Conservation (phyloP, 2,888 invertebrate species). For the Cantharis flavilabris region DNA sequence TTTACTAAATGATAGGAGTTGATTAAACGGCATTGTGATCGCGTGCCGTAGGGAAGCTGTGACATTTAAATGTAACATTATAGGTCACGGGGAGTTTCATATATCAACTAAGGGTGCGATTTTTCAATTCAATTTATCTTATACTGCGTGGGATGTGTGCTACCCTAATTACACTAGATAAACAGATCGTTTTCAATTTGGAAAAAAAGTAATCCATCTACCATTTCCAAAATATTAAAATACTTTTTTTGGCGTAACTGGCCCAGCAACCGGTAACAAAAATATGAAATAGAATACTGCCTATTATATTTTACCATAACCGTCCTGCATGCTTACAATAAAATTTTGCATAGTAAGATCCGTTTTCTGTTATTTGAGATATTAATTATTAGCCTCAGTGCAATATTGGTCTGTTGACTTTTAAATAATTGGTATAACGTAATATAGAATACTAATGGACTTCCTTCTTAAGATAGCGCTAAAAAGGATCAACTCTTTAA, state of each 20-base stretch:
- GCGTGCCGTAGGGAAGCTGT: constrained; percentile 41
- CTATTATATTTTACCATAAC: neutral
- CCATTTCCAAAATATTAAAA: neutral
- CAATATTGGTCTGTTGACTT: neutral
- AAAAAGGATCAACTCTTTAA: constrained; percentile 16
- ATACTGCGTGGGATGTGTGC: neutral
- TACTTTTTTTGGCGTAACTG: neutral
- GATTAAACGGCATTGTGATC: constrained; percentile 17
- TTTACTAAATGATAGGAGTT: constrained; percentile 24
- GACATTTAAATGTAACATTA: constrained; percentile 49
- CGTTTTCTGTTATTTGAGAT: neutral
- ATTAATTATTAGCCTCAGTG: neutral
- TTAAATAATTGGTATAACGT: neutral
- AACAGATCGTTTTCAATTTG: neutral
- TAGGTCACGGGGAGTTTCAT: constrained; percentile 33
- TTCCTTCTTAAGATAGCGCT: constrained; percentile 30
- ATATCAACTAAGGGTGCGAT: constrained; percentile 20
- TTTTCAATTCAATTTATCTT: neutral
- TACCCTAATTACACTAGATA: neutral
- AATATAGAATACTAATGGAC: constrained; percentile 14
- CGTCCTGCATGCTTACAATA: neutral
- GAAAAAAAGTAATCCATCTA: neutral
- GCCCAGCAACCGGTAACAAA: neutral
- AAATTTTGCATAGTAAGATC: neutral
- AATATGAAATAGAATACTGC: neutral